Evolutionary conservation across 2,888 invertebrate species (phyloP), one percentile per base, ranked within the genome.

Genomic region (Pimpla rufipes): DNA sequence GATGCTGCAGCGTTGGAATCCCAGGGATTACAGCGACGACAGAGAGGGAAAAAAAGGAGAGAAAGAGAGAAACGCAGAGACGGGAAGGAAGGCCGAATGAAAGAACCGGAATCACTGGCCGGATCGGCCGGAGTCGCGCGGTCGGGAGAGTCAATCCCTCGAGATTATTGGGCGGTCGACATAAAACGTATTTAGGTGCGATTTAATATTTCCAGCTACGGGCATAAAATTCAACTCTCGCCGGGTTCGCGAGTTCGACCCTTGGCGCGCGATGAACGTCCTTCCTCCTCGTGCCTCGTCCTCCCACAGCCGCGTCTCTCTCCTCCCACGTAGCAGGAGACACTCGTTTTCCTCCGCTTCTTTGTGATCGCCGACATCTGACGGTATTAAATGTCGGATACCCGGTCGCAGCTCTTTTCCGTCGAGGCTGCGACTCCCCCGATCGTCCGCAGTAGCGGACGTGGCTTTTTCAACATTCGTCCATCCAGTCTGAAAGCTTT

Each of bases 141-240:
- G 66, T 66, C 70, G 45, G 76, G 68, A 83, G 79, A 83, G 82
- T 85, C 86, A 83, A 87, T 87, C 83, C 75, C 81, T 70, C 83
- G 87, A 90, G 90, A 90, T 91, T 91, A 91, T 91, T 90, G 88
- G 91, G 91, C 92, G 91, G 91, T 87, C 88, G 89, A 89, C 91
- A 91, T 91, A 91, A 93, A 93, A 92, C 90, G 91, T 91, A 90
- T 91, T 92, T 91, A 93, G 92, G 92, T 92, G 93, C 91, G 92
- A 93, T 93, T 93, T 93, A 93, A 93, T 91, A 92, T 93, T 93
- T 93, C 93, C 91, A 93, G 93, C 92, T 93, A 93, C 85, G 90
- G 86, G 88, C 92, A 92, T 93, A 92, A 93, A 93, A 91, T 90
- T 88, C 85, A 74, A 87, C 87, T 88, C 90, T 88, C 90, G 89